Evolutionary conservation across 2,888 invertebrate species (phyloP).

Genomic region (Aphrophora alni): DNA sequence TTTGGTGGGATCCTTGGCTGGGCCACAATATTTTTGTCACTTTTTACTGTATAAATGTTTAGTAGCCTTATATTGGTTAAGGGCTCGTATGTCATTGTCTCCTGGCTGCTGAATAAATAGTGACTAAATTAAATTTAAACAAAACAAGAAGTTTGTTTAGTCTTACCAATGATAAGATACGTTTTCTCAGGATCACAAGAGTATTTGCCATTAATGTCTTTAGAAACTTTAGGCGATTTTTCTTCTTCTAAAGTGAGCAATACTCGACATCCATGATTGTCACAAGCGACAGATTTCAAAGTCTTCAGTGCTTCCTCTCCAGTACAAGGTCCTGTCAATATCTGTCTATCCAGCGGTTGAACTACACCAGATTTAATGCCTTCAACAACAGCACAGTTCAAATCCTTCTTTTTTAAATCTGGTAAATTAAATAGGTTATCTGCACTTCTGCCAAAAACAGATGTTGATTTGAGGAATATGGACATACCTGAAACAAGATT

Average conservation of each 20-base stretch:
- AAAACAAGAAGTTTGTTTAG: too few relatives aligned
- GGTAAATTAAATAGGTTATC: conserved; percentile 63
- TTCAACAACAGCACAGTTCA: conserved; percentile 59
- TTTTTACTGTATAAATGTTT: too few relatives aligned
- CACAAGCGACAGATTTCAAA: not conserved
- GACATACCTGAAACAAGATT: conserved; percentile 62
- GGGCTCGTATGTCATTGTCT: too few relatives aligned
- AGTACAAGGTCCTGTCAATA: conserved; percentile 3
- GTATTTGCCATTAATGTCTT: conserved; percentile 53
- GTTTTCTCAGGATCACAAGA: conserved; percentile 59
- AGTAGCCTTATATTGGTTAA: too few relatives aligned
- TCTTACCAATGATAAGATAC: conserved; percentile 59
- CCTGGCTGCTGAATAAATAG: too few relatives aligned
- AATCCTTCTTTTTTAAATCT: conserved; percentile 59
- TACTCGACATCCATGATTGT: conserved; percentile 29
- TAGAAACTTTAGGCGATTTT: conserved; percentile 18
- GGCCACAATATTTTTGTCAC: too few relatives aligned
- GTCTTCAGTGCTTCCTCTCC: conserved; percentile 15
- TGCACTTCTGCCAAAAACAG: conserved; percentile 65
- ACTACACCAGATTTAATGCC: conserved; percentile 64
- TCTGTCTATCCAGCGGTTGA: conserved; percentile 59
- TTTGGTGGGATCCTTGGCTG: too few relatives aligned
- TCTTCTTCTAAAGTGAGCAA: conserved; percentile 29
- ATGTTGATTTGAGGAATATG: conserved; percentile 64
- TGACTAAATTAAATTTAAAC: too few relatives aligned